Conservation (phyloP, 2,797 vertebrate genomes). For the Tragopan temminckii region DNA sequence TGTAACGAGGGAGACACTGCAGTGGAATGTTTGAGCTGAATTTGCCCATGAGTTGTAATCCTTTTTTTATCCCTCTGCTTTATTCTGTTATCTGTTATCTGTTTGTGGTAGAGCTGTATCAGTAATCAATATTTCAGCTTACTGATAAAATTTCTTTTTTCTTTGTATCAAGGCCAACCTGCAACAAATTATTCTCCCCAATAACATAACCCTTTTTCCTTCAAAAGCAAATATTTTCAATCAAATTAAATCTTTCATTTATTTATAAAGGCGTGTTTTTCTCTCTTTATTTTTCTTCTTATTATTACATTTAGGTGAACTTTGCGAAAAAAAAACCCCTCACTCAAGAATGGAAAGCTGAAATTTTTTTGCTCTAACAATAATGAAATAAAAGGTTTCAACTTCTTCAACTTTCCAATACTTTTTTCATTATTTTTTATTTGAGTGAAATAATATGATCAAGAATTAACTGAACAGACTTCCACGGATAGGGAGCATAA, state of each 20-base stretch:
- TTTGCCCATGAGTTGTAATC: background rate
- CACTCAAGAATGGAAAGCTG: background rate
- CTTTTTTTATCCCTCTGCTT: background rate
- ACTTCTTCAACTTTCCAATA: background rate
- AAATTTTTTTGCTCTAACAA: background rate
- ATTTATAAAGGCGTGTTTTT: background rate
- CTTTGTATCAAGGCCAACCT: background rate
- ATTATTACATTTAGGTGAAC: background rate
- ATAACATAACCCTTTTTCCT: background rate
- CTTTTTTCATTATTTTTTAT: background rate
- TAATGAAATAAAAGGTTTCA: background rate
- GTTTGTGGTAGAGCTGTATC: background rate
- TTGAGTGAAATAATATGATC: background rate
- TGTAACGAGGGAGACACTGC: background rate
- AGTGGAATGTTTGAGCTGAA: background rate
- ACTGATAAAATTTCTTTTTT: background rate
- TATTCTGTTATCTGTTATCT: background rate
- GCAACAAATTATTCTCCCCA: background rate
- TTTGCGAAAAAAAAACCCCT: background rate
- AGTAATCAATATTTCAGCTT: background rate
- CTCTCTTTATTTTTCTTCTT: background rate
- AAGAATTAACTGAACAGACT: background rate
- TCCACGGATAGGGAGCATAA: rapidly evolving
- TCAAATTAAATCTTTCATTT: background rate
- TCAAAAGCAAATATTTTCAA: background rate